Percentiles rank a stretch among this genome's conserved stretches.
Conservation (phyloP, 2,888 invertebrate species). For the Buathra laborator region DNA sequence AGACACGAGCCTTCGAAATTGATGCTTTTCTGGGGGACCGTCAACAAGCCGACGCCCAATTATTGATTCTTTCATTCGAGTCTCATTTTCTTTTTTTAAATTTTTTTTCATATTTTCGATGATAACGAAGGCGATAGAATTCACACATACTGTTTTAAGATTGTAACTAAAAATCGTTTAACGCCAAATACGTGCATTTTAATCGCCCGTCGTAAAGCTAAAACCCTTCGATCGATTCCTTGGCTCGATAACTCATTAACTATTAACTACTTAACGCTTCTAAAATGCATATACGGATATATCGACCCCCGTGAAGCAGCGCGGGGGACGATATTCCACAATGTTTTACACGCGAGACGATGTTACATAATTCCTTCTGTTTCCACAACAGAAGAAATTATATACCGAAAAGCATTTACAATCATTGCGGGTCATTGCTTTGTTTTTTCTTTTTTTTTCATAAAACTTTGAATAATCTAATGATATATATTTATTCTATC, state of each 20-base stretch:
- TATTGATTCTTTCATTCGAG: conserved; percentile 54
- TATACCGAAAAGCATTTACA: conserved; percentile 34
- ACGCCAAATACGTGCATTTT: conserved; percentile 4
- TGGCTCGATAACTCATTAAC: neutral
- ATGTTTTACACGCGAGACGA: no score
- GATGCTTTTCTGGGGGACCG: conserved; percentile 90
- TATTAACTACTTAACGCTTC: no score
- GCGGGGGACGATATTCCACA: no score
- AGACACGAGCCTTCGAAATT: conserved; percentile 89
- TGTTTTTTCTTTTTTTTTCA: no score
- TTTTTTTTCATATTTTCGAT: neutral
- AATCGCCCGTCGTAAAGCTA: neutral
- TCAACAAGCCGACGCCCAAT: conserved; percentile 87
- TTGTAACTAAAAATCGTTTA: neutral
- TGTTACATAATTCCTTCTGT: no score
- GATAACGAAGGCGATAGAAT: neutral
- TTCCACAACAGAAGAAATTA: neutral
- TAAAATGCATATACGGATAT: neutral
- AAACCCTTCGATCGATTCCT: neutral
- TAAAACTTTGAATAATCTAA: neutral
- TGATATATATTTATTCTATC: no score
- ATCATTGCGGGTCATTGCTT: neutral
- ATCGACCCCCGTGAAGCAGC: neutral
- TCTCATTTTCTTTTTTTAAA: neutral
- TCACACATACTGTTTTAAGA: no score